These are phyloP conservation scores for Manis crassicaudata DNA, from an alignment of 2,797 vertebrate species.

Conservation along the genomic window DNA sequence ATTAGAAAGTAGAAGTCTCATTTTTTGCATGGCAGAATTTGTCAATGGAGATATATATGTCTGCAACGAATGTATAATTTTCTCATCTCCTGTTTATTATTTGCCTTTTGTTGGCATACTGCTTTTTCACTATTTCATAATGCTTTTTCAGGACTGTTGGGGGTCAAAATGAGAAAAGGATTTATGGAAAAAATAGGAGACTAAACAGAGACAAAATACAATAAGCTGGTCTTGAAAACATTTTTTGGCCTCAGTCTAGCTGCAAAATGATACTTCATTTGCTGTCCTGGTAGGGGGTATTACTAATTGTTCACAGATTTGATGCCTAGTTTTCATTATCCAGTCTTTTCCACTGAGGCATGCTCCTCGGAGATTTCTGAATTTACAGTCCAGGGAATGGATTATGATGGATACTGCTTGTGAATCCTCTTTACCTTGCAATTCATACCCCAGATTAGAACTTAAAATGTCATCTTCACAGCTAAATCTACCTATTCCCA, in stretches of 20 bases:
- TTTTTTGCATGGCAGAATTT: background rate
- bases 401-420: background rate
- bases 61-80: background rate
- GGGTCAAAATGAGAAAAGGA: background rate
- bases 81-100: background rate
- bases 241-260: background rate
- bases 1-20: background rate
- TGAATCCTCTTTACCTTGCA: background rate
- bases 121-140: background rate
- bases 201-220: background rate
- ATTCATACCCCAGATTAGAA: background rate
- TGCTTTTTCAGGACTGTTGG: background rate
- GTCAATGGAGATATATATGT: conserved; percentile 23
- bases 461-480: background rate
- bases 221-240: background rate
- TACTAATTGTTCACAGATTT: background rate
- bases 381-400: background rate
- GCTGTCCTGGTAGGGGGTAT: background rate
- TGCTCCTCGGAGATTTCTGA: background rate
- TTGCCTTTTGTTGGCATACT: background rate
- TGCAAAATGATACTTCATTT: background rate
- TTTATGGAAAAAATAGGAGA: background rate
- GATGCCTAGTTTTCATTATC: background rate
- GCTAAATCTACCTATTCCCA: background rate
- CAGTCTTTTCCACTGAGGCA: background rate